Evolutionary conservation across 2,888 invertebrate species (phyloP).

Genomic region (Brachypalpus laphriformis): DNA sequence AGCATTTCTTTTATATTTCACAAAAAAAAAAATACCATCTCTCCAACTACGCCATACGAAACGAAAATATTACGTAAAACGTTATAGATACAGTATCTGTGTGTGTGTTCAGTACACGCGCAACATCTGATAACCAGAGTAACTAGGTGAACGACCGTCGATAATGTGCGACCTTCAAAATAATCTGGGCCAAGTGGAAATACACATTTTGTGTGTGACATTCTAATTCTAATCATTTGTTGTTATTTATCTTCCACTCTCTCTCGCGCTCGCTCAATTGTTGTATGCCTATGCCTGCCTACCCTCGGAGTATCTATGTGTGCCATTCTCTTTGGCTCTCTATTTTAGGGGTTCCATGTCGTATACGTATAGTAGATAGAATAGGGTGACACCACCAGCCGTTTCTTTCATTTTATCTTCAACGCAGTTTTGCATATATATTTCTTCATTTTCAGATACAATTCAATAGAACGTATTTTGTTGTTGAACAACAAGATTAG

Average conservation of each 20-base stretch:
- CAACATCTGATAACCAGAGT: constrained; percentile 75
- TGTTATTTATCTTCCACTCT: constrained; percentile 51
- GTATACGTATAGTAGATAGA: not conserved
- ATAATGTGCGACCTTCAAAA: constrained; percentile 82
- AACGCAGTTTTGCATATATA: not conserved
- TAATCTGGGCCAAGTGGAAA: constrained; percentile 83
- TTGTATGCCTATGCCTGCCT: not conserved
- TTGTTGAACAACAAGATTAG: constrained; percentile 12
- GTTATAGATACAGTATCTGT: not conserved
- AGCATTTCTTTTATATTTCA: not conserved
- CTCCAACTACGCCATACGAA: not conserved
- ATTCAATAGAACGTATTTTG: constrained; percentile 34
- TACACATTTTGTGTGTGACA: constrained; percentile 65
- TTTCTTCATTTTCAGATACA: constrained; percentile 20
- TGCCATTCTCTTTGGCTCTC: too few relatives aligned
- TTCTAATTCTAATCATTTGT: constrained; percentile 73
- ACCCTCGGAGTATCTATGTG: not conserved
- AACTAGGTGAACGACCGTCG: constrained; percentile 83
- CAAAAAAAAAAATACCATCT: not conserved
- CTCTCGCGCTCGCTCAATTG: not conserved
- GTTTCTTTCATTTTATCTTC: not conserved
- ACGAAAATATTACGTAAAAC: constrained; percentile 37
- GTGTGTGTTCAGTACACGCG: constrained; percentile 65
- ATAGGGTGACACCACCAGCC: constrained; percentile 23
- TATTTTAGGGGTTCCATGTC: constrained; percentile 21